phyloP scores from a whole-genome alignment of 2,888 invertebrate species.

The Pecten maximus region DNA sequence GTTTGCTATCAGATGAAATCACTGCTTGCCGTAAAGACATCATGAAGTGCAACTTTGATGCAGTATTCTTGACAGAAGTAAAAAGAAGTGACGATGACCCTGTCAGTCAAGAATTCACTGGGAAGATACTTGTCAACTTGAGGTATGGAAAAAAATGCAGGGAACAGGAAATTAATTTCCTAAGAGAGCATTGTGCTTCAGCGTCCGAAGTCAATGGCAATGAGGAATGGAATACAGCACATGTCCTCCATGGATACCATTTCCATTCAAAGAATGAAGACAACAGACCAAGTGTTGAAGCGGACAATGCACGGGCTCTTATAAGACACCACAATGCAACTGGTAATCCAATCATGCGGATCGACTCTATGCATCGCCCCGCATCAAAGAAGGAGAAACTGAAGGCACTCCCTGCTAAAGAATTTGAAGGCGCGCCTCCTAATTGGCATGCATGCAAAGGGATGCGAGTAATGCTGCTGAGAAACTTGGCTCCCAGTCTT shows the following conservation, averaged over 20 bases:
- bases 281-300: background rate
- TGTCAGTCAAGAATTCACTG: background rate
- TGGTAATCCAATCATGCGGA: background rate
- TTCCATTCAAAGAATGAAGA: background rate
- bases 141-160: too few species aligned
- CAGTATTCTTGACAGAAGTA: background rate
- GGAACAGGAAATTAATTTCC: background rate
- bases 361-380: background rate
- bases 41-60: background rate
- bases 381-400: background rate
- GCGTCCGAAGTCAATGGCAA: background rate
- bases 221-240: background rate
- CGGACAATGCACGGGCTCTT: background rate
- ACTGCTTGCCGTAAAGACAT: background rate
- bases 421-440: background rate
- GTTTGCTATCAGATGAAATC: background rate
- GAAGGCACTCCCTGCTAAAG: too few species aligned
- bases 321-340: background rate
- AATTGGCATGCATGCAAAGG: background rate
- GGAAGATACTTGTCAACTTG: too few species aligned
- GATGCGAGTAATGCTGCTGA: background rate
- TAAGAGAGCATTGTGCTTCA: background rate
- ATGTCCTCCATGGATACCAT: background rate
- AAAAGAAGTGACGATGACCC: background rate
- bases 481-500: background rate